These are phyloP conservation scores for Stylophora pistillata DNA, from an alignment of 64 coral and sea anemone genomes.

Conservation along the genomic window DNA sequence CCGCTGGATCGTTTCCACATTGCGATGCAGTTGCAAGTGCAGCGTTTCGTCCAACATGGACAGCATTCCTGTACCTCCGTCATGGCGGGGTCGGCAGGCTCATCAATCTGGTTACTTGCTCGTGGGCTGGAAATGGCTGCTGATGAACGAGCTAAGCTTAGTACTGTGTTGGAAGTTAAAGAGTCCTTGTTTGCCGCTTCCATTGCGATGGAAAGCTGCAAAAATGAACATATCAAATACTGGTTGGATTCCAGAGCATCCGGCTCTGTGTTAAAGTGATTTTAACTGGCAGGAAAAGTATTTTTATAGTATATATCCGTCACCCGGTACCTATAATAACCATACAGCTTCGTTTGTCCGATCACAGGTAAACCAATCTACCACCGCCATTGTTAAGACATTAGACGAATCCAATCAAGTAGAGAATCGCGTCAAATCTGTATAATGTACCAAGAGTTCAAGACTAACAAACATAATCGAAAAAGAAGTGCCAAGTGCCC, in stretches of 20 bases:
- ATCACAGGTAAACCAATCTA: no score
- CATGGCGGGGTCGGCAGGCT: slow-evolving; percentile 30
- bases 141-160: slow-evolving; percentile 70
- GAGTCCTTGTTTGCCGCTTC: slow-evolving; percentile 73
- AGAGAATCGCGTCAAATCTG: no score
- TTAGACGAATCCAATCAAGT: no score
- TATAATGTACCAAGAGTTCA: no score
- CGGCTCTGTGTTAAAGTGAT: background rate
- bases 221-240: background rate
- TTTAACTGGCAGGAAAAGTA: no score
- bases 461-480: no score
- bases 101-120: background rate
- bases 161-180: slow-evolving; percentile 35
- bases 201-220: slow-evolving; percentile 78
- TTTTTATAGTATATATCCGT: background rate
- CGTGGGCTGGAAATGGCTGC: background rate
- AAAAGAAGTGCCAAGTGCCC: no score
- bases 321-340: no score
- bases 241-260: background rate
- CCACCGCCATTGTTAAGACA: no score
- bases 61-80: slow-evolving; percentile 86
- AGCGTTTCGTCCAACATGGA: slow-evolving; percentile 66
- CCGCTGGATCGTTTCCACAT: slow-evolving; percentile 58
- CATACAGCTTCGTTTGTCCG: no score
- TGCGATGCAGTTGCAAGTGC: slow-evolving; percentile 59